These are phyloP conservation scores for Charaxes varanes DNA, from an alignment of 1,140 invertebrate genomes.

Conservation along the genomic window DNA sequence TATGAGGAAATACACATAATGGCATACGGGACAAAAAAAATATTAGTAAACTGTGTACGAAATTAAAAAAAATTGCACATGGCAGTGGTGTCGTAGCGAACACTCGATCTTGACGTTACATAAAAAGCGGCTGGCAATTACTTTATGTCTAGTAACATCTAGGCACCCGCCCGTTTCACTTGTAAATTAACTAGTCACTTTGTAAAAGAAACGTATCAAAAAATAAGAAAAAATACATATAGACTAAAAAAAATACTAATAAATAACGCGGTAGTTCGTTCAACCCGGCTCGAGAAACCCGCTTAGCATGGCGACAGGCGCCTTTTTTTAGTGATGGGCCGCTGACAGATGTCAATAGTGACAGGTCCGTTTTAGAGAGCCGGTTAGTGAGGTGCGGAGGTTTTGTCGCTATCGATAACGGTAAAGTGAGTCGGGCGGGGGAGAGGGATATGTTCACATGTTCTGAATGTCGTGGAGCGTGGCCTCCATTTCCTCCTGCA, in stretches of 20 bases:
- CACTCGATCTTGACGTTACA: constrained; percentile 57
- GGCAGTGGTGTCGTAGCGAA: constrained; percentile 68
- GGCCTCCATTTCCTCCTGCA: constrained; percentile 98
- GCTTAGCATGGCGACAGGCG: constrained; percentile 3
- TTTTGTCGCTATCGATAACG: constrained; percentile 27
- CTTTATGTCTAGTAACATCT: constrained; percentile 60
- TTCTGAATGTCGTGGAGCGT: constrained; percentile 99
- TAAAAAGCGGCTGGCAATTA: constrained; percentile 70
- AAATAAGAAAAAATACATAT: constrained; percentile 9
- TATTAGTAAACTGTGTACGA: constrained; percentile 57
- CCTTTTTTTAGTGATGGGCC: not conserved
- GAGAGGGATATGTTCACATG: constrained; percentile 84
- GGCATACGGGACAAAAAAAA: constrained; percentile 38
- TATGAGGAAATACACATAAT: constrained; percentile 47
- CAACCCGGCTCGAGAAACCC: constrained; percentile 8
- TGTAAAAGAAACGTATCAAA: constrained; percentile 14
- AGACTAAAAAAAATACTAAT: constrained; percentile 23
- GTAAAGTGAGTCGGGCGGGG: constrained; percentile 31
- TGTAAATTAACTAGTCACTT: constrained; percentile 14
- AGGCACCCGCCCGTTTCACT: constrained; percentile 47
- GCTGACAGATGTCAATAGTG: constrained; percentile 12
- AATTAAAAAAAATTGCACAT: constrained; percentile 64
- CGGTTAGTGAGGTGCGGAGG: constrained; percentile 19
- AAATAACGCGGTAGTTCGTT: constrained; percentile 21
- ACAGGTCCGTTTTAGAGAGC: constrained; percentile 9